These are phyloP conservation scores for Notoglanidium macrostoma DNA, from an alignment of 2,797 vertebrate species.

Conservation along the genomic window DNA sequence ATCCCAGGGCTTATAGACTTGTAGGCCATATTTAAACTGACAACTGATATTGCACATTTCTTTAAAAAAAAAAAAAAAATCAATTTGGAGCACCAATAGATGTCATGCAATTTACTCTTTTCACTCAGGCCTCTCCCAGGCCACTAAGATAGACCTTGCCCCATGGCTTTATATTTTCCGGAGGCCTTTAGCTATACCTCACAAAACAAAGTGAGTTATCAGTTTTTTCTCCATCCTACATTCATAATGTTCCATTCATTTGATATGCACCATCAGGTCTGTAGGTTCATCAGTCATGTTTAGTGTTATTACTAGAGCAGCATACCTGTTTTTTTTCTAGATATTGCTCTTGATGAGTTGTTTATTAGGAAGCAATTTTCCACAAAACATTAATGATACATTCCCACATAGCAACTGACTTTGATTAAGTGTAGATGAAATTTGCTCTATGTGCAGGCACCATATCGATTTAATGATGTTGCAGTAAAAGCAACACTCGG, in stretches of 20 bases:
- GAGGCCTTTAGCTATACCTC: constrained; percentile 12
- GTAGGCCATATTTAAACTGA: too few species aligned
- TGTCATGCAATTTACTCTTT: constrained; percentile 9
- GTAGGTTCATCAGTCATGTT: constrained; percentile 13
- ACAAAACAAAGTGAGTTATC: not conserved
- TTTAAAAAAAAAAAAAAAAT: too few species aligned
- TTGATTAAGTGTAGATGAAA: constrained; percentile 48
- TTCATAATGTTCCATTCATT: constrained; percentile 1
- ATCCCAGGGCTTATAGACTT: not conserved
- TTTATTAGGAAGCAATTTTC: constrained; percentile 57
- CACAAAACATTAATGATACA: constrained; percentile 50
- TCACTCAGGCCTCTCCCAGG: not conserved
- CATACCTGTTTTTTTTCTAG: not conserved
- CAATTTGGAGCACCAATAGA: constrained; percentile 5
- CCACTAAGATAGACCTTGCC: not conserved
- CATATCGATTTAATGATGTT: constrained; percentile 55
- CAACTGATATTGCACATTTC: too few species aligned
- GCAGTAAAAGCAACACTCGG: constrained; percentile 36
- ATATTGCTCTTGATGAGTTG: constrained; percentile 36
- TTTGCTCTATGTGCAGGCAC: constrained; percentile 47
- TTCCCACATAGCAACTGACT: constrained; percentile 45
- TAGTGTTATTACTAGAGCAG: constrained; percentile 8
- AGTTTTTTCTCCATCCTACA: constrained; percentile 5
- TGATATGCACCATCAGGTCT: constrained; percentile 3
- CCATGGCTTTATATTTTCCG: not conserved